Base-by-base conservation (phyloP, 2,888 invertebrate genomes). In the Nysson spinosus region DNA sequence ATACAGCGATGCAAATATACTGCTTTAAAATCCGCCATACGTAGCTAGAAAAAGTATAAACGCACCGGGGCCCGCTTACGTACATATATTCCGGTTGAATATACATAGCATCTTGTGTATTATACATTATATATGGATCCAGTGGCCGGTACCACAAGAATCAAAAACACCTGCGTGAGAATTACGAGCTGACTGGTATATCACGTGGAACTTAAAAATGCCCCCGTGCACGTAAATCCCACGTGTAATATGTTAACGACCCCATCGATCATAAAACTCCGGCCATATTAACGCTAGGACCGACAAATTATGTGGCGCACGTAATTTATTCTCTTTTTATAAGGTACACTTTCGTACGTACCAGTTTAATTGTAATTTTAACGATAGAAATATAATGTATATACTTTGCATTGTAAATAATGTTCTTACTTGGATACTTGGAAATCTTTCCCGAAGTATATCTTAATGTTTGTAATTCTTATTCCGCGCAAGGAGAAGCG, bases 161-260 rank as follows among this genome's bases (percentile, higher is more conserved):
- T 70, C 69, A 64, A 60, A 64, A 70, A 54, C 69, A 70, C 69
- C 69, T 70, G 69, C 64, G 69, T 56, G 64, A 52, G 46, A 70
- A 70, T 64, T 70, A 70, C 69, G 69, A 50, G 63, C 47, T 50
- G 69, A 52, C 56, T 54, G 60, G 50, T 64, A 50, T 64, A 70
- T 69, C 69, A 40, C 56, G 69, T 64, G 68, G 64, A 56, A 44
- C 40, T 39, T 35, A 40, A 51, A 68, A 64, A 60, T 60, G 54
- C 30, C 43, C n/a, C 60, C 30, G 12, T n/a, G 52, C 37, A 11
- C 69, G 56, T 70, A 69, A 70, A 70, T 70, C 26, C 26, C 26
- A 19, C 52, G 55, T 68, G 58, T 63, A 63, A 68, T 54, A 68
- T 63, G 69, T 55, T 55, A 69, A 68, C 68, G 63, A 69, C 42